Conservation (phyloP, 2,797 vertebrate species). For the Bothrops alternatus region DNA sequence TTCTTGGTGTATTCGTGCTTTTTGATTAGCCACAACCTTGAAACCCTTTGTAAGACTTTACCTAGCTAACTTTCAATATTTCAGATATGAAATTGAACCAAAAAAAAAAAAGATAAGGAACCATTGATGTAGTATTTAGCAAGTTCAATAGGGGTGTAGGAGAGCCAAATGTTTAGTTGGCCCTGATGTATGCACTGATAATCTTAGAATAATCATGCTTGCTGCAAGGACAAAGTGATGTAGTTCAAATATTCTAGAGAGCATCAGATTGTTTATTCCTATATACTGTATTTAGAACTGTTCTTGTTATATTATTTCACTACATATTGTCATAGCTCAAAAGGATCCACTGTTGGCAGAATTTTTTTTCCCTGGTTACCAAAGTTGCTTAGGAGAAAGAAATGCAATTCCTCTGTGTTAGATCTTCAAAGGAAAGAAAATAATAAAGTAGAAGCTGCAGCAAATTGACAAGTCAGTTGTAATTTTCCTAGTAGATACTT, state of each 20-base stretch:
- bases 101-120: neutral
- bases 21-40: neutral
- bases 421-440: neutral
- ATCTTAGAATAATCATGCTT: neutral
- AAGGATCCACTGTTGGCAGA: neutral
- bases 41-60: neutral
- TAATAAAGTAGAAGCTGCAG: neutral
- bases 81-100: neutral
- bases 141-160: neutral
- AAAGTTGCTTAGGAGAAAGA: neutral
- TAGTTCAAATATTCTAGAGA: neutral
- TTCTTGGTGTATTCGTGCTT: neutral
- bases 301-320: neutral
- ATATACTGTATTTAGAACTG: neutral
- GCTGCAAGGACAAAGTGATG: neutral
- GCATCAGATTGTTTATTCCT: neutral
- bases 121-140: neutral
- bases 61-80: neutral
- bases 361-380: neutral
- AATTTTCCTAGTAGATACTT: neutral
- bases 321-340: neutral
- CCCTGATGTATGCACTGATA: neutral
- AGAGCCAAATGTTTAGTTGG: neutral
- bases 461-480: neutral
- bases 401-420: neutral